phyloP scores from a whole-genome alignment of 1,140 invertebrate species.

The Triops longicaudatus region DNA sequence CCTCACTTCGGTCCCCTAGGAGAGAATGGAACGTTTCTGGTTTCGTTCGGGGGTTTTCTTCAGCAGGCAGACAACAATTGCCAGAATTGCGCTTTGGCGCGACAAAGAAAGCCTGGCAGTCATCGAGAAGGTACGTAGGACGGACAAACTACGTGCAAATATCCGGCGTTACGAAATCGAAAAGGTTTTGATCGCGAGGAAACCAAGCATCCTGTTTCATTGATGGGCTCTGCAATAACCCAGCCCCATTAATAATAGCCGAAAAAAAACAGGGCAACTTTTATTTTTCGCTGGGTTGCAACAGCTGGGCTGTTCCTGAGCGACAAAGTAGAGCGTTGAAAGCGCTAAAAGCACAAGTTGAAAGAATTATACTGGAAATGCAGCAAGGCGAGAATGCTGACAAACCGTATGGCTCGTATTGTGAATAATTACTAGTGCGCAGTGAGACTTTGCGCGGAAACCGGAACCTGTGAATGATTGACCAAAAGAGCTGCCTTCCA shows the following conservation, averaged over 20 bases:
- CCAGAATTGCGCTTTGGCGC: not conserved
- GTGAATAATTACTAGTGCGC: conserved; percentile 12
- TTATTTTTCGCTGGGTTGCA: not conserved
- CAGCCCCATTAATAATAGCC: not conserved
- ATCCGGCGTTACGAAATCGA: not conserved
- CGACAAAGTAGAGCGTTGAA: not conserved
- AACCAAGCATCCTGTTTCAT: not conserved
- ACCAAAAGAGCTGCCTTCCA: not conserved
- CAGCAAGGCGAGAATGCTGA: not conserved
- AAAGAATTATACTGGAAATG: not conserved
- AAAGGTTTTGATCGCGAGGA: not conserved
- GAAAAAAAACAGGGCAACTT: not conserved
- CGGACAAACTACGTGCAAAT: not conserved
- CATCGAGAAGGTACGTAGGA: too few relatives aligned
- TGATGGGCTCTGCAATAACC: not conserved
- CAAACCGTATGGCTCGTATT: not conserved
- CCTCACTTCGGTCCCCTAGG: not conserved
- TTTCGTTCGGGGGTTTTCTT: not conserved
- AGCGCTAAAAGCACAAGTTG: not conserved
- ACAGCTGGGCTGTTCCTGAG: not conserved
- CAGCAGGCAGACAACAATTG: too few relatives aligned
- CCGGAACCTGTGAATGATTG: not conserved
- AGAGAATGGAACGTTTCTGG: not conserved
- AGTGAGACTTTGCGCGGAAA: not conserved
- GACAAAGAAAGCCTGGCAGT: not conserved